phyloP scores from a whole-genome alignment of 2,113 vertebrate species.

The Malaclemys terrapin region DNA sequence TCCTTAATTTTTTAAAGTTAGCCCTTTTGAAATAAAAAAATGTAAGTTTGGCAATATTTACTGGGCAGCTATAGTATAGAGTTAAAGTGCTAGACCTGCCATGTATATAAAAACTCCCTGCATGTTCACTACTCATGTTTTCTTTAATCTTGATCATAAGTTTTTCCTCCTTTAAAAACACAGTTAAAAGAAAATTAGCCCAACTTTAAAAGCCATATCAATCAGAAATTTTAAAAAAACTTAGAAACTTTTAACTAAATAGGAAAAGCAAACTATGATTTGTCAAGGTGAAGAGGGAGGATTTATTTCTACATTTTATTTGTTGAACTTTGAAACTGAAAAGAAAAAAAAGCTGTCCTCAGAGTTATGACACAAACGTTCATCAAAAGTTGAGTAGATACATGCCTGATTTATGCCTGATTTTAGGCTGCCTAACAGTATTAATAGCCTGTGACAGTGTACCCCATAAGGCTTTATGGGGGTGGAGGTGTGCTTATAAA shows the following conservation, averaged over 20 bases:
- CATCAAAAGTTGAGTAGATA: background rate
- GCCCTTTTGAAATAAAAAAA: background rate
- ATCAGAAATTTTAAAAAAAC: background rate
- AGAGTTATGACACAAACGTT: background rate
- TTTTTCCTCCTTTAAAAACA: background rate
- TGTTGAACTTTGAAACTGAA: background rate
- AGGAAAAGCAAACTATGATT: background rate
- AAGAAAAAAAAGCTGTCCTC: background rate
- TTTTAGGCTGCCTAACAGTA: background rate
- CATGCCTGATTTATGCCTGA: background rate
- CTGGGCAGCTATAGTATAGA: background rate
- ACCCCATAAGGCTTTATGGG: too few species aligned
- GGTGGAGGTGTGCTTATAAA: too few species aligned
- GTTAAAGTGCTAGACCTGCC: background rate
- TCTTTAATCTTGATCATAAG: background rate
- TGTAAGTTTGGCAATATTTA: constrained; percentile 44
- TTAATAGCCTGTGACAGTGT: background rate
- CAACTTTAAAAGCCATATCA: background rate
- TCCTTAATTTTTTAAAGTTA: too few species aligned
- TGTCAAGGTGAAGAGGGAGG: background rate
- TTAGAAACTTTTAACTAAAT: background rate
- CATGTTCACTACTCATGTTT: background rate
- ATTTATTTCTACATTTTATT: background rate
- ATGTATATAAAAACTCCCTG: background rate
- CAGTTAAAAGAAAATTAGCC: background rate